Evolutionary conservation across 2,113 vertebrate species (phyloP), one percentile per base, ranked within the genome.

Genomic region (Coptodon rendalli): DNA sequence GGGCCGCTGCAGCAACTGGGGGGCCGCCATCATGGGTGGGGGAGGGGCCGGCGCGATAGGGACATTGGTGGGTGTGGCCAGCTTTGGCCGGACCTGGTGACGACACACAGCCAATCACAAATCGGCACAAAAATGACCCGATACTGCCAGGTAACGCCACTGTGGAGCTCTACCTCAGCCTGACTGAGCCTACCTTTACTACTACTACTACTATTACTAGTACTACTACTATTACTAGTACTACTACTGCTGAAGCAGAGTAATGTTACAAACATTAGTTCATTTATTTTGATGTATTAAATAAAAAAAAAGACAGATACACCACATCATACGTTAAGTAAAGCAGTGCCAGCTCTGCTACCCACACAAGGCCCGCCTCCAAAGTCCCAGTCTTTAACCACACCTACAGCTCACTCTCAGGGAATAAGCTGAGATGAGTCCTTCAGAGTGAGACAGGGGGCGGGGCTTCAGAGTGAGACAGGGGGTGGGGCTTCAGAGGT

Each of bases 21-120:
- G 98, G 89, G 98, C 98, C 36, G 98, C 98, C 96, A 99, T 98
- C 98, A 99, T 99, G 59, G 98, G 98, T 10, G 98, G 98, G 88
- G 98, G 98, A 56, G 98, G 98, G 31, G 98, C 98, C 61, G 98
- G 98, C 85, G 98, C 98, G 56, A 99, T 99, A 93, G 98, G 98
- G 93, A 99, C 97, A 89, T 99, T 99, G 95, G 97, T 98, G 94
- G 98, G 97, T 61, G 96, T 95, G 93, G 97, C 96, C 83, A 97
- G 97, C 93, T 99, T 99, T 73, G 98, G 97, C 95, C 98, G 97
- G 94, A 99, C 98, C 98, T 99, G 94, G 3, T 76, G 36, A 87
- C 36, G 6, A 84, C 12, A 92, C 6, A 86, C 61, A 81, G 48
- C 86, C 57, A 86, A 84, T 94, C 81, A 94, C 84, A 86, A 61